Evolutionary conservation across 2,888 invertebrate genomes (phyloP).

Genomic region (Parnassius glacialis): DNA sequence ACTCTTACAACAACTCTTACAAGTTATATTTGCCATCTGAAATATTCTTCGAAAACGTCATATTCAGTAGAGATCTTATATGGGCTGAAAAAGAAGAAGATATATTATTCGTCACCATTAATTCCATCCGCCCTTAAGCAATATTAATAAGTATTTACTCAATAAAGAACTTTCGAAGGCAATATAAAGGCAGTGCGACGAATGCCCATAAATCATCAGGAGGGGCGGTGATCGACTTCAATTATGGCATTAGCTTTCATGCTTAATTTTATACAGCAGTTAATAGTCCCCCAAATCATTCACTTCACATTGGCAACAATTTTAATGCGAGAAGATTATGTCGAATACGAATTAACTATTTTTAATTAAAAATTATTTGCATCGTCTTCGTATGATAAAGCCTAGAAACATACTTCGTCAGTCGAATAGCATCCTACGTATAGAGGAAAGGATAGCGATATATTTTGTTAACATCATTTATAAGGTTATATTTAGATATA

Average conservation of each 20-base stretch:
- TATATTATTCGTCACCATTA: too few species aligned
- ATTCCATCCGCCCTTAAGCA: too few species aligned
- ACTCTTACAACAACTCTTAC: too few species aligned
- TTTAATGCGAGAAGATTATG: slow-evolving; percentile 4
- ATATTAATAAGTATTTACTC: not conserved
- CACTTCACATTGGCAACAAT: slow-evolving; percentile 25
- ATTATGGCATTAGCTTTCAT: slow-evolving; percentile 77
- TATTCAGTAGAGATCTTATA: too few species aligned
- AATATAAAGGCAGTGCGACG: not conserved
- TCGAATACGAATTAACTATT: not conserved
- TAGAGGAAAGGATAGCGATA: too few species aligned
- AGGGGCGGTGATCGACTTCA: slow-evolving; percentile 74
- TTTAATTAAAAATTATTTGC: not conserved
- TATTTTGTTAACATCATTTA: too few species aligned
- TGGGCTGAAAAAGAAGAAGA: too few species aligned
- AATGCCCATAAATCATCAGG: slow-evolving; percentile 64
- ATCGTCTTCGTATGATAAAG: not conserved
- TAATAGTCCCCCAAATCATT: slow-evolving; percentile 41
- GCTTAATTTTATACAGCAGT: slow-evolving; percentile 66
- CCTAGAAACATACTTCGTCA: too few species aligned
- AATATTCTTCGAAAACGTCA: too few species aligned
- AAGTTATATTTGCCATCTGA: too few species aligned
- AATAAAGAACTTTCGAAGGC: not conserved
- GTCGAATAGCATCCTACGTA: too few species aligned
- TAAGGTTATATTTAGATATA: too few species aligned